Evolutionary conservation across 2,113 vertebrate species (phyloP), one percentile per base, ranked within the genome.

Genomic region (Pelvicachromis taeniatus): DNA sequence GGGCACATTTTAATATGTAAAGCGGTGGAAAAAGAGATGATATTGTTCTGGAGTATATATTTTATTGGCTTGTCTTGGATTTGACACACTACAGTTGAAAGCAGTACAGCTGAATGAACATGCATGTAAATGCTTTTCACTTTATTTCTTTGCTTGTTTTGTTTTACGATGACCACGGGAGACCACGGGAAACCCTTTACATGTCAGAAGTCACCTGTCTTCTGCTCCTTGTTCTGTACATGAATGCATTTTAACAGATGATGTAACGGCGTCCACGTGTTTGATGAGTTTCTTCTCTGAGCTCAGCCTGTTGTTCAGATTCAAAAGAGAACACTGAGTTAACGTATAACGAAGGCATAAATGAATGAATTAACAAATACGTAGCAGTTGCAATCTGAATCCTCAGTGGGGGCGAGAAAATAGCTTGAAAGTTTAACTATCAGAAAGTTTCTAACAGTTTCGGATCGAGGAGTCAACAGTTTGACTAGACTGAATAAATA

Each of bases 401-500:
- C 63, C 65, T 12, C 17, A 17, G 38, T 3, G 14, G 33, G 55
- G 23, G 10, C 7, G 4, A 17, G 14, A 17, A 53, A 29, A 16
- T 9, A 77, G 42, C 52, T 70, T 31, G 45, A 56, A 80, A 79
- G 54, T 52, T 59, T 2, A 50, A 70, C 58, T 45, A 3, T 38
- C 16, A 54, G 35, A 29, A 40, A 29, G 19, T 77, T 53, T 80
- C 12, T 4, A 1, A 54, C 65, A 29, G 45, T 75, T 58, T 58
- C 16, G 55, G 61, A 79, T 87, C 31, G 77, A 7, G 59, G 8
- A 77, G 78, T 77, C 48, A 78, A 14, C 50, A 73, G 21, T 89
- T 59, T 82, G 63, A 82, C 55, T 68, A 31, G 31, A 77, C 81
- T 83, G 29, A 82, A 87, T 88, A 77, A 83, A 83, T 83, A 52